Evolutionary conservation across 2,113 vertebrate species (phyloP).

Genomic region (Sterrhoptilus dennistouni): DNA sequence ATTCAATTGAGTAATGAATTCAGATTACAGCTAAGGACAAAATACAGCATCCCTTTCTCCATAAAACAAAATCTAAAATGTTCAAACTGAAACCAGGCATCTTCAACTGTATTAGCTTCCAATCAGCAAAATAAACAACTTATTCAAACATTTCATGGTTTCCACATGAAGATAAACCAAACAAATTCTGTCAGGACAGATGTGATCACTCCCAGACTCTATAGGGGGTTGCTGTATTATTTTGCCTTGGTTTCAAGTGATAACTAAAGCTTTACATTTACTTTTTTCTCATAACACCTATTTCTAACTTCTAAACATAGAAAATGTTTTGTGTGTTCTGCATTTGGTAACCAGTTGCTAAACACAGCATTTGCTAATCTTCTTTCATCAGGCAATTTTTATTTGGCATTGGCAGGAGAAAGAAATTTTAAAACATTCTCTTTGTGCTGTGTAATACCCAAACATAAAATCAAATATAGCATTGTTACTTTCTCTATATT

Average conservation of each 20-base stretch:
- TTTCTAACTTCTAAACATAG: constrained; percentile 68
- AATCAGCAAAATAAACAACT: constrained; percentile 72
- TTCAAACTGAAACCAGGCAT: constrained; percentile 37
- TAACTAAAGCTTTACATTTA: constrained; percentile 51
- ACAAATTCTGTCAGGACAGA: constrained; percentile 68
- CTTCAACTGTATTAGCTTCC: constrained; percentile 56
- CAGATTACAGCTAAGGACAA: not conserved
- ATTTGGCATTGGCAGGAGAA: constrained; percentile 26
- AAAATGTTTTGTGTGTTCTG: constrained; percentile 53
- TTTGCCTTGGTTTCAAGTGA: constrained; percentile 58
- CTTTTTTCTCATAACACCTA: constrained; percentile 61
- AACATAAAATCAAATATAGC: constrained; percentile 5
- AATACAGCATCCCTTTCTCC: not conserved
- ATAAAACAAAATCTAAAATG: not conserved
- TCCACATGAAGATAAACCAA: constrained; percentile 72
- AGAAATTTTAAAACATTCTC: constrained; percentile 24
- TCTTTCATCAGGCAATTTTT: constrained; percentile 66
- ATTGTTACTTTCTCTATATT: not conserved
- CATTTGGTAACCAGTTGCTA: constrained; percentile 44
- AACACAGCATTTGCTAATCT: constrained; percentile 59
- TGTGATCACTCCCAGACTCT: constrained; percentile 68
- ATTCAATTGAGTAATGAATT: not conserved
- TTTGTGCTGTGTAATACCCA: not conserved
- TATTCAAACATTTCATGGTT: constrained; percentile 58
- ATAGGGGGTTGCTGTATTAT: constrained; percentile 28